phyloP scores from a whole-genome alignment of 1,140 invertebrate species.

The Littorina saxatilis region DNA sequence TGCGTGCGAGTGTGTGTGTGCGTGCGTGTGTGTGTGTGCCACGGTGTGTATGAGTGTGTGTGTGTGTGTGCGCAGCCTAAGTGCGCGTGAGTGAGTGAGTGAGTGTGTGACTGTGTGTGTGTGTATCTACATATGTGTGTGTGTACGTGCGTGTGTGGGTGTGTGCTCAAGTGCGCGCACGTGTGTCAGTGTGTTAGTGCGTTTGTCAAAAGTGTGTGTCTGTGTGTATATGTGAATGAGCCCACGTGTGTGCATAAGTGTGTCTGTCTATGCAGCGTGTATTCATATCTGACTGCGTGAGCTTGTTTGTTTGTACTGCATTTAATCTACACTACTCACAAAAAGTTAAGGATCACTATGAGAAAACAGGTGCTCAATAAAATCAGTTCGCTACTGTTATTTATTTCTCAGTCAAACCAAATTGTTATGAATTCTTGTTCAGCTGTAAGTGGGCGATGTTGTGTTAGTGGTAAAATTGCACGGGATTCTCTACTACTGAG shows the following conservation, averaged over 20 bases:
- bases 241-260: neutral
- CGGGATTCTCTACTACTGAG: too few species aligned
- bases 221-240: neutral
- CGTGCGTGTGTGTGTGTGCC: slow-evolving; percentile 16
- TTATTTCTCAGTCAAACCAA: too few species aligned
- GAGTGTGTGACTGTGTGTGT: slow-evolving; percentile 2
- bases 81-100: neutral
- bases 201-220: too few species aligned
- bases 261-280: neutral
- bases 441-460: too few species aligned
- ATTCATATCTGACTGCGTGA: neutral
- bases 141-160: neutral
- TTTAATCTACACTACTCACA: neutral
- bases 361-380: too few species aligned
- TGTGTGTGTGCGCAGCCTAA: neutral
- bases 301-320: neutral
- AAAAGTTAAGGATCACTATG: too few species aligned
- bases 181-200: slow-evolving; percentile 1
- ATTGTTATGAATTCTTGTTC: too few species aligned
- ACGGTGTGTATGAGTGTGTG: neutral
- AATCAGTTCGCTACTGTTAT: too few species aligned
- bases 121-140: neutral
- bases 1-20: slow-evolving; percentile 7
- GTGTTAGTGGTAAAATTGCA: too few species aligned
- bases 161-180: neutral